Evolutionary conservation across 2,888 invertebrate species (phyloP).

Genomic region (Pristionchus entomophagus): DNA sequence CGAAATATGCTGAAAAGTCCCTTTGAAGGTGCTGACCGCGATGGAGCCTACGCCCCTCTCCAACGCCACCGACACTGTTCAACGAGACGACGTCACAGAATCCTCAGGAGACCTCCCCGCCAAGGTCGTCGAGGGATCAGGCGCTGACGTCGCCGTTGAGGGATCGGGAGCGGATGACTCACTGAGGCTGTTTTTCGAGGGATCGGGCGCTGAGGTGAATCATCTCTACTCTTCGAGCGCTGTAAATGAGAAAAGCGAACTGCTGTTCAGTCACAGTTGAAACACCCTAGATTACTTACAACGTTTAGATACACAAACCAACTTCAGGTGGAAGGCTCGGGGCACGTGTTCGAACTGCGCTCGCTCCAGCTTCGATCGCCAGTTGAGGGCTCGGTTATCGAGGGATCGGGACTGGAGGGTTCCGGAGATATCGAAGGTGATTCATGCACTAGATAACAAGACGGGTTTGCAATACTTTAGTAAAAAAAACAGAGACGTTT

Average conservation of each 20-base stretch:
- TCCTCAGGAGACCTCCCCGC: slow-evolving; percentile 30
- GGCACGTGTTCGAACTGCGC: not conserved
- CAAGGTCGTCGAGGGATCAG: not conserved
- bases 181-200: not conserved
- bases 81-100: not conserved
- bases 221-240: not conserved
- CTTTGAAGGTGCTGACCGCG: not conserved
- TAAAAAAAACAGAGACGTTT: too few species aligned
- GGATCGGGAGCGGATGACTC: not conserved
- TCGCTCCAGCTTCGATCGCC: not conserved
- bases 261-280: not conserved
- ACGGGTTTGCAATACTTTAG: too few species aligned
- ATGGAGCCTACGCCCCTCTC: not conserved
- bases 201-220: not conserved
- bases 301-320: not conserved
- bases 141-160: not conserved
- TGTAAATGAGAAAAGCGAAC: too few species aligned
- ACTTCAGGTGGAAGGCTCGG: too few species aligned
- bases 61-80: not conserved
- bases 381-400: slow-evolving; percentile 20
- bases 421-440: not conserved
- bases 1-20: not conserved
- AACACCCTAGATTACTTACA: not conserved
- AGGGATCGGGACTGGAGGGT: not conserved
- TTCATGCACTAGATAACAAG: not conserved